Percentiles rank a stretch among this genome's conserved stretches.
These are phyloP conservation scores for Charaxes varanes DNA, from an alignment of 1,140 invertebrate genomes.

Conservation along the genomic window DNA sequence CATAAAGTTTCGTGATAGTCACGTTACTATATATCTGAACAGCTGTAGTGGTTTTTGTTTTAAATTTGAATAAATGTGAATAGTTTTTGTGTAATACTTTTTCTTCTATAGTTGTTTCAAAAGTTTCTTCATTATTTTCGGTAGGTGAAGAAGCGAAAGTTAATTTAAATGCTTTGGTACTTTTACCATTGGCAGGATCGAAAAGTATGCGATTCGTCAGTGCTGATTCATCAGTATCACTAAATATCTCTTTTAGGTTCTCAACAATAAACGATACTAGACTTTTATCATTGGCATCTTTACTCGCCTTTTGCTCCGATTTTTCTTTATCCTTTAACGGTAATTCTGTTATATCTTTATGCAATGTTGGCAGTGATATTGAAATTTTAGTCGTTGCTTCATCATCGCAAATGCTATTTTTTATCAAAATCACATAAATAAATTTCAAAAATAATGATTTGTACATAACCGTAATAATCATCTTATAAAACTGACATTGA, in stretches of 20 bases:
- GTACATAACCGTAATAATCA: no score
- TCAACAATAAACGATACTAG: constrained; percentile 40
- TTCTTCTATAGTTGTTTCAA: constrained; percentile 5
- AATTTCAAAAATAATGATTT: no score
- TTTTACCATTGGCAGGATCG: background rate
- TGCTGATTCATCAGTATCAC: constrained; percentile 15
- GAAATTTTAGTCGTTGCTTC: constrained; percentile 6
- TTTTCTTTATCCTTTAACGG: constrained; percentile 19
- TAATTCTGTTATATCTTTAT: constrained; percentile 35
- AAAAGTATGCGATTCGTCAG: no score
- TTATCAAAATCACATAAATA: no score
- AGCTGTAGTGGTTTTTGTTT: no score
- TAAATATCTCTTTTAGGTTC: constrained; percentile 46
- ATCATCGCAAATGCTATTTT: no score
- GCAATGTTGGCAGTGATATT: constrained; percentile 28
- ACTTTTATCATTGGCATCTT: constrained; percentile 28
- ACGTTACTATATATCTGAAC: no score
- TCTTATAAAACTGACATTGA: no score
- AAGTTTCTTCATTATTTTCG: background rate
- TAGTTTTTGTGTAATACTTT: constrained; percentile 1
- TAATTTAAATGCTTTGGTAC: background rate
- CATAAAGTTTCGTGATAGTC: no score
- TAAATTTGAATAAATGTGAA: no score
- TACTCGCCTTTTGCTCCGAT: constrained; percentile 9
- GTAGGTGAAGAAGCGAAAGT: background rate